Evolutionary conservation across 2,797 vertebrate genomes (phyloP), one percentile per base, ranked within the genome.

Genomic region (Euphonia xanthogaster): DNA sequence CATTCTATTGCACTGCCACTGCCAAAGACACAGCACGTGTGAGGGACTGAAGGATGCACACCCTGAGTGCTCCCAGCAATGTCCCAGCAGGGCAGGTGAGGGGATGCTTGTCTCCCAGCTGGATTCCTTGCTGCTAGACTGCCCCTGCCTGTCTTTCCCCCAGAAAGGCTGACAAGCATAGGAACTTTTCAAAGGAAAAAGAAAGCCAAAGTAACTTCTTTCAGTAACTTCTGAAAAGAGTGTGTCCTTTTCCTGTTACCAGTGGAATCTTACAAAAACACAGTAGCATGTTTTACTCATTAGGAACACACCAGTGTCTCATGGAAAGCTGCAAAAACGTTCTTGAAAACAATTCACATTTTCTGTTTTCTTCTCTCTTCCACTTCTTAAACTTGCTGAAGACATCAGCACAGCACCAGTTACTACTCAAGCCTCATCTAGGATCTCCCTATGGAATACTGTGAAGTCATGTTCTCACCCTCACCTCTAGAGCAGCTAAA

Each of bases 211-310:
- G n/a, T 28, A 82, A 73, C 53, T 89, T 93, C 45, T 94, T 78
- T 47, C 51, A 75, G 48, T 37, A 82, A 76, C 48, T 87, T 92
- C 48, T 94, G 67, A 85, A 85, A 72, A 75, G 63, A 60, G 27
- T 6, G 39, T 76, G 68, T 57, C 57, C 45, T 93, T 80, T 54
- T 75, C 48, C 61, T 66, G 40, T 84, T 78, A 75, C 79, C 72
- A 78, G 51, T 44, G 70, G 79, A 94, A 95, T 88, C 82, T 75
- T 66, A 86, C 70, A 85, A 67, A 93, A 94, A 82, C 73, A 76
- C 20, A 72, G 71, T 88, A 77, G 65, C 39, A 75, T 93, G 82
- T 84, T 96, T 91, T 95, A 87, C 35, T 94, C 88, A 85, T 94
- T 91, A 96, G 81, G 53, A 85, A 74, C 85, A 63, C 37, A 85